A percentile compares a stretch with the other conserved stretches of the same genome.
Conservation (phyloP, 2,113 vertebrate genomes). For the Heteronetta atricapilla region DNA sequence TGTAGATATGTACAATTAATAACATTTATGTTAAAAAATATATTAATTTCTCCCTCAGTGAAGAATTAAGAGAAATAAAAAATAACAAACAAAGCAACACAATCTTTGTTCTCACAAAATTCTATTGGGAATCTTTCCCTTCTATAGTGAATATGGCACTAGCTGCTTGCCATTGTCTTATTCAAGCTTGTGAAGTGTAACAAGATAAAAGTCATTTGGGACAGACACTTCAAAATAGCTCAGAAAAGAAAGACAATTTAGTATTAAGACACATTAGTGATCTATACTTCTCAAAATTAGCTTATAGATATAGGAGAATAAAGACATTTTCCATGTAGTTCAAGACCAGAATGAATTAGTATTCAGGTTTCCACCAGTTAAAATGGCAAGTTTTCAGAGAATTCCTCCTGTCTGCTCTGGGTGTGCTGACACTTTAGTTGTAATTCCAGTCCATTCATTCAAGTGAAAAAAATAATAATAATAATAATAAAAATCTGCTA, state of each 20-base stretch:
- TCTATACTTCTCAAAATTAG: background rate
- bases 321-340: background rate
- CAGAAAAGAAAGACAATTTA: background rate
- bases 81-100: constrained; percentile 11
- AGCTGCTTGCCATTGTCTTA: background rate
- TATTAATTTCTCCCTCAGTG: background rate
- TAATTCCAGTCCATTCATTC: background rate
- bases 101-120: background rate
- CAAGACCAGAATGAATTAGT: background rate
- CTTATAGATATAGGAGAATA: background rate
- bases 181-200: background rate
- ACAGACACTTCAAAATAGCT: background rate
- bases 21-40: constrained; percentile 30
- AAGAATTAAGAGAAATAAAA: constrained; percentile 24
- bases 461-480: background rate
- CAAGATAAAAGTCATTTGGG: background rate
- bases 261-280: background rate
- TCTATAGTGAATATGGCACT: background rate
- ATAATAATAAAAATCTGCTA: background rate
- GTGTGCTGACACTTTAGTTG: background rate
- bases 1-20: constrained; percentile 40
- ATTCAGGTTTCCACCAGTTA: background rate
- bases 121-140: background rate
- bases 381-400: background rate
- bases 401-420: background rate